These are phyloP conservation scores for mouse (Mus musculus) DNA, from an alignment of 2,113 vertebrate species.

Conservation along the genomic window GRCm39 chr2:31312501-31313000, in stretches of 20 bases:
- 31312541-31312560: background rate
- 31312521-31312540: no score
- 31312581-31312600: no score
- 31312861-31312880: no score
- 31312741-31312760: background rate
- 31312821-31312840: background rate
- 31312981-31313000: background rate
- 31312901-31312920: rapidly evolving
- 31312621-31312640: conserved; percentile 89
- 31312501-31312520: background rate
- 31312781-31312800: background rate
- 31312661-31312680: conserved; percentile 91
- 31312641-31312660: conserved; percentile 92
- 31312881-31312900: background rate
- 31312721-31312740: rapidly evolving
- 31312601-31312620: conserved; percentile 88
- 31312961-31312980: background rate
- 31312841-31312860: no score
- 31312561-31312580: no score
- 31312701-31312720: conserved; percentile 91
- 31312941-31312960: background rate
- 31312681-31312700: conserved; percentile 89
- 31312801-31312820: rapidly evolving
- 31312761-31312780: background rate
- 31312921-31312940: background rate